phyloP scores from a whole-genome alignment of 2,113 vertebrate genomes.

The Pelodiscus sinensis region DNA sequence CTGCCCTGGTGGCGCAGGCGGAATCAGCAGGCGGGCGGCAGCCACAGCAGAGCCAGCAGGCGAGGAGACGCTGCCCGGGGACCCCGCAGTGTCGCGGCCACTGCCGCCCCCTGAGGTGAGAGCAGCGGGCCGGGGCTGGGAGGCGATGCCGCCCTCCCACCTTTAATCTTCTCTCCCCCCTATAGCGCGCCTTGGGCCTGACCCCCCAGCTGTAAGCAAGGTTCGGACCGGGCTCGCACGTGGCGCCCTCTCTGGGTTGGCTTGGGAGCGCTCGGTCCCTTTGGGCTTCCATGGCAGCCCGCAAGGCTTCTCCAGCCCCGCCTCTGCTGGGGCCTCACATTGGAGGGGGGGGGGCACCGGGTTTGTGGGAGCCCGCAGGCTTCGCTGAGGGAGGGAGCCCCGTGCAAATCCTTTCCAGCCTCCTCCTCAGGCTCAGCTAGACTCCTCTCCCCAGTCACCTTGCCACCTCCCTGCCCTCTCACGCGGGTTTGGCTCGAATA shows the following conservation, averaged over 20 bases:
- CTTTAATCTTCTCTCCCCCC: background rate
- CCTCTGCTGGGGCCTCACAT: background rate
- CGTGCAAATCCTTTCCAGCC: background rate
- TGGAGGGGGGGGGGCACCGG: background rate
- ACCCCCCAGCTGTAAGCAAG: too few species aligned
- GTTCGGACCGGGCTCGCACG: background rate
- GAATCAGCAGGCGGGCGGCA: background rate
- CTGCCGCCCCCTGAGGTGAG: background rate
- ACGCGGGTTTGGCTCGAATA: background rate
- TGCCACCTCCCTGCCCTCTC: background rate
- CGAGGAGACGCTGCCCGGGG: background rate
- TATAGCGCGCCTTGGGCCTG: background rate
- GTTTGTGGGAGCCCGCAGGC: background rate
- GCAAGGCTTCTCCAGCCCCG: background rate
- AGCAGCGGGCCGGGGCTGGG: background rate
- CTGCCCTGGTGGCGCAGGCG: too few species aligned
- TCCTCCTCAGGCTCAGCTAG: background rate
- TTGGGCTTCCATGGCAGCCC: too few species aligned
- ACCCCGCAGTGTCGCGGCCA: background rate
- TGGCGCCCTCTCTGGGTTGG: background rate
- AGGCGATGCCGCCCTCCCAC: background rate
- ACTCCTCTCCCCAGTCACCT: background rate
- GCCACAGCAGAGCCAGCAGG: background rate
- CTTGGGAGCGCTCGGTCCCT: accelerated
- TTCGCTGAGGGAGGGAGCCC: background rate